phyloP scores from a whole-genome alignment of 2,113 vertebrate genomes.

The Tyto alba region DNA sequence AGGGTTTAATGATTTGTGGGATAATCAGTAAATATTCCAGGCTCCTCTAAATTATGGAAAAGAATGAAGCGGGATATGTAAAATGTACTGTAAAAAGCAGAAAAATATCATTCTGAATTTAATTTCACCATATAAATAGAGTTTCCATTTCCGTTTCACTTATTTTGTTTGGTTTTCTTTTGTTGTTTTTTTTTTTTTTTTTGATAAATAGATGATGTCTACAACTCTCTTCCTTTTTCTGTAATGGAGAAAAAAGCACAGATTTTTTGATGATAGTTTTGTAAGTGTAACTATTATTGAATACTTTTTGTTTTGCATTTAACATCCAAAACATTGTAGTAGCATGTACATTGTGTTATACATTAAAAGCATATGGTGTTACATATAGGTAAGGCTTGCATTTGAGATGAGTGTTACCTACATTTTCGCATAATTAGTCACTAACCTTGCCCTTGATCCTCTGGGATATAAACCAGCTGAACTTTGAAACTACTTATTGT shows the following conservation, averaged over 20 bases:
- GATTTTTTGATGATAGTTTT: background rate
- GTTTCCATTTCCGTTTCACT: background rate
- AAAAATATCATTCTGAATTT: background rate
- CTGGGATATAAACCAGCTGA: background rate
- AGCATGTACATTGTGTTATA: background rate
- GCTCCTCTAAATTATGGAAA: background rate
- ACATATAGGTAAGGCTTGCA: background rate
- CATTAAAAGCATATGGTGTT: background rate
- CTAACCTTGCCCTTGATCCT: background rate
- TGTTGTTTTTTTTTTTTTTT: too few species aligned
- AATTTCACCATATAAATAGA: rapidly evolving
- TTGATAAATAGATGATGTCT: background rate
- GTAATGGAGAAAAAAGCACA: background rate
- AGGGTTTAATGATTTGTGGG: background rate
- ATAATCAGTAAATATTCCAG: background rate
- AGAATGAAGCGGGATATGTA: background rate
- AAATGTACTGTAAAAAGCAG: background rate
- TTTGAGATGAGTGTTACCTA: background rate
- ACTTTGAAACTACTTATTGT: background rate
- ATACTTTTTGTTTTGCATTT: background rate
- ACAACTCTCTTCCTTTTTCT: background rate
- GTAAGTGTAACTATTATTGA: background rate
- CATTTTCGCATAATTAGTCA: background rate
- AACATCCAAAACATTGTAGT: background rate
- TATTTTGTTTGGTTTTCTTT: background rate